Evolutionary conservation across 2,888 invertebrate genomes (phyloP).

Genomic region (Dynastes maya): DNA sequence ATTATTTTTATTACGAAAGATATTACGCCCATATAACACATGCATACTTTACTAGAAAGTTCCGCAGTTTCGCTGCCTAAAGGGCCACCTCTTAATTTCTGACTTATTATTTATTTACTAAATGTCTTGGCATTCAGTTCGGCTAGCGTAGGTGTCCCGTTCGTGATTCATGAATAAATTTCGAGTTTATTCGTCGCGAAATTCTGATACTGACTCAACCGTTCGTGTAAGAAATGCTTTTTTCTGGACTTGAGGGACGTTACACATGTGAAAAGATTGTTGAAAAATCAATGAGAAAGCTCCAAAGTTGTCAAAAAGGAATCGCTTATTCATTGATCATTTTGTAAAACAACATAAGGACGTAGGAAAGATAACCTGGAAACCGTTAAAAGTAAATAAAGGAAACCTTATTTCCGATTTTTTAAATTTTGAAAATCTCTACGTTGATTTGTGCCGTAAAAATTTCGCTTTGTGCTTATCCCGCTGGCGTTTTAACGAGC

Average conservation of each 20-base stretch:
- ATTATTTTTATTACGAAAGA: too few relatives aligned
- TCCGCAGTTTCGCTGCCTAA: too few relatives aligned
- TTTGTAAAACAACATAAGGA: background rate
- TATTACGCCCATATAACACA: too few relatives aligned
- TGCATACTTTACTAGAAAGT: too few relatives aligned
- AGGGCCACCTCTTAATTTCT: background rate
- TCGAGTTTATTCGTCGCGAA: background rate
- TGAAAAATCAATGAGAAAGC: background rate
- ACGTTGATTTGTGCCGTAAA: too few relatives aligned
- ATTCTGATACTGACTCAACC: background rate
- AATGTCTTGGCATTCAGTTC: background rate
- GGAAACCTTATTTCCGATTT: too few relatives aligned
- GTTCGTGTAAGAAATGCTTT: background rate
- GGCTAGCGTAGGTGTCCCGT: background rate
- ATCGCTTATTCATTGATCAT: background rate
- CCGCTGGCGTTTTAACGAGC: too few relatives aligned
- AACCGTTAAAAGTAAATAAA: background rate
- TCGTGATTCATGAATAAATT: slow-evolving; percentile 19
- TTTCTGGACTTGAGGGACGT: background rate
- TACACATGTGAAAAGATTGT: background rate
- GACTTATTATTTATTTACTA: background rate
- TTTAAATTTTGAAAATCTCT: too few relatives aligned
- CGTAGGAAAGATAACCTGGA: background rate
- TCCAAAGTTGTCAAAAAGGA: background rate
- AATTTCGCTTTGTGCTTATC: too few relatives aligned